Conservation (phyloP, 2,888 invertebrate species). For the Himalopsyche anomala region DNA sequence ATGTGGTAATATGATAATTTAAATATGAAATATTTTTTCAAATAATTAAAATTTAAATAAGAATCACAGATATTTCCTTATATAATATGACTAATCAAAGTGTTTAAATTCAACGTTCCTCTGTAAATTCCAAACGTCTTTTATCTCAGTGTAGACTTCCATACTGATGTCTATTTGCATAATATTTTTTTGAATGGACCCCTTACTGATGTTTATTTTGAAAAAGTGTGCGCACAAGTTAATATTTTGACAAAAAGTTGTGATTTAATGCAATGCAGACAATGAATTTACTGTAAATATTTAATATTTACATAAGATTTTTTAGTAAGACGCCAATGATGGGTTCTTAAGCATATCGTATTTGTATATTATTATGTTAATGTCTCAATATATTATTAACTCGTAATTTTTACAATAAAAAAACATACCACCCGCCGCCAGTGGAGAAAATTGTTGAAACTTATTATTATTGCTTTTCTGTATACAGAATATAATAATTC, state of each 20-base stretch:
- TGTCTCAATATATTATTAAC: slow-evolving; percentile 26
- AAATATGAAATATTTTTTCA: too few species aligned
- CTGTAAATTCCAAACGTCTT: too few species aligned
- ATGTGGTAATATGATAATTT: too few species aligned
- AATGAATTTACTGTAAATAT: slow-evolving; percentile 19
- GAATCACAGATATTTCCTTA: too few species aligned
- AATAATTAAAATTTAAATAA: too few species aligned
- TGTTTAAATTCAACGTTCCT: too few species aligned
- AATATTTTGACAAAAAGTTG: not conserved
- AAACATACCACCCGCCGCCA: slow-evolving; percentile 22
- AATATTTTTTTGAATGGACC: not conserved
- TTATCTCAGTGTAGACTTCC: not conserved
- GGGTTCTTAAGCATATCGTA: not conserved
- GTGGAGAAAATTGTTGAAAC: slow-evolving; percentile 30
- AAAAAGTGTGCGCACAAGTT: not conserved
- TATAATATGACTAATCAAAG: too few species aligned
- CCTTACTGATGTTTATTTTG: slow-evolving; percentile 3
- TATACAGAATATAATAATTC: slow-evolving; percentile 42
- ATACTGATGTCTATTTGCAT: not conserved
- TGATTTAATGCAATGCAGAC: not conserved
- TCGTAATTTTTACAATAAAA: not conserved
- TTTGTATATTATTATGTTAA: slow-evolving; percentile 16
- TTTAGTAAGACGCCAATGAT: not conserved
- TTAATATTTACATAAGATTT: slow-evolving; percentile 8
- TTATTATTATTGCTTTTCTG: slow-evolving; percentile 21